phyloP scores from a whole-genome alignment of 2,113 vertebrate genomes.

The Oncorhynchus clarkii region DNA sequence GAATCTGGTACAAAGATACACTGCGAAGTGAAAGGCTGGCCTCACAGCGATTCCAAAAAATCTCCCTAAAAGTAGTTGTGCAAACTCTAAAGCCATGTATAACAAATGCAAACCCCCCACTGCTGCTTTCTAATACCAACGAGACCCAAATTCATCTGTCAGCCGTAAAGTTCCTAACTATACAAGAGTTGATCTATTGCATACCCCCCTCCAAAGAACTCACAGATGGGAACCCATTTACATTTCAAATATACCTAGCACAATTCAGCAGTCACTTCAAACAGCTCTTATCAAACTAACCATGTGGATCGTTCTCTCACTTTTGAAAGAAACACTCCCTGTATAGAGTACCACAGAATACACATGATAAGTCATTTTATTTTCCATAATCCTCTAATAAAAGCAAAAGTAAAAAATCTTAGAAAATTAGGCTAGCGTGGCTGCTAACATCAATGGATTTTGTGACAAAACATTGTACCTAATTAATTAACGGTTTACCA shows the following conservation, averaged over 20 bases:
- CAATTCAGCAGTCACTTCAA: conserved; percentile 50
- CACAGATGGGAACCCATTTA: conserved; percentile 52
- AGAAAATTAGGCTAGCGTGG: background rate
- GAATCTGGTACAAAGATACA: conserved; percentile 11
- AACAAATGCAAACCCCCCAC: conserved; percentile 54
- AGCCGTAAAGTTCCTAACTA: conserved; percentile 57
- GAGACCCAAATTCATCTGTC: conserved; percentile 60
- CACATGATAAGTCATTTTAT: background rate
- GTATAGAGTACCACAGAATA: background rate
- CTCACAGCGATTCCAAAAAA: conserved; percentile 40
- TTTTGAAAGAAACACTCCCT: background rate
- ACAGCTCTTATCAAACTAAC: conserved; percentile 46
- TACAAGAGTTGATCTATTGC: conserved; percentile 53
- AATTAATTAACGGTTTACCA: background rate
- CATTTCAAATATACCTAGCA: conserved; percentile 54
- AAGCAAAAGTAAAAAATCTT: background rate
- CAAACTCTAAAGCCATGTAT: conserved; percentile 54
- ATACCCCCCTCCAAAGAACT: conserved; percentile 19
- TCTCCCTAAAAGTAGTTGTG: conserved; percentile 51
- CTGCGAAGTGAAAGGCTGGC: conserved; percentile 27
- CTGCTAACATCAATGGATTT: background rate
- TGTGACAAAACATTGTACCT: background rate
- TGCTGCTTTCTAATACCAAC: conserved; percentile 45
- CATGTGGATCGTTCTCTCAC: conserved; percentile 27
- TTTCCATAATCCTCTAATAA: background rate